Percentiles rank a stretch among this genome's conserved stretches.
Conservation (phyloP, 2,113 vertebrate species). For the Rhinoptilus africanus region DNA sequence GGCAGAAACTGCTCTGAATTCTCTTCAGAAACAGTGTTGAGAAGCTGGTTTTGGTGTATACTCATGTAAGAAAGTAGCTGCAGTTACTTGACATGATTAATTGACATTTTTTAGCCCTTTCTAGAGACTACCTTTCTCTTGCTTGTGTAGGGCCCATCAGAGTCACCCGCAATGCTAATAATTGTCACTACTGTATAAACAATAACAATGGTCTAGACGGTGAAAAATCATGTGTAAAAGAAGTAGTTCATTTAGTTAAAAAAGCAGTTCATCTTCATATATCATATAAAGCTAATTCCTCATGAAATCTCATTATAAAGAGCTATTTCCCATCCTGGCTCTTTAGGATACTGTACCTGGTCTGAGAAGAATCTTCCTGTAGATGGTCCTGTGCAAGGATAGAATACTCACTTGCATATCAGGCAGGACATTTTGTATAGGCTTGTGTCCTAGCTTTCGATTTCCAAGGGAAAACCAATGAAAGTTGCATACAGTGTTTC, state of each 20-base stretch:
- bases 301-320: neutral
- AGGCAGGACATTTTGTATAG: neutral
- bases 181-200: neutral
- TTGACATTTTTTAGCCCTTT: neutral
- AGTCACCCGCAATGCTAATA: neutral
- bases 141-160: neutral
- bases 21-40: neutral
- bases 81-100: neutral
- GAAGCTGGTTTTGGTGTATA: neutral
- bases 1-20: neutral
- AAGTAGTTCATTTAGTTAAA: neutral
- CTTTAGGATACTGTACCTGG: neutral
- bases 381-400: neutral
- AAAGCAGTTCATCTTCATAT: neutral
- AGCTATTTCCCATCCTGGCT: neutral
- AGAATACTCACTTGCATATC: neutral
- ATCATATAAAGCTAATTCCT: neutral
- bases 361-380: neutral
- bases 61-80: neutral
- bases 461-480: neutral
- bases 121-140: neutral
- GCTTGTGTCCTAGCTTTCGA: neutral
- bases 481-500: neutral
- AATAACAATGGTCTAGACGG: neutral
- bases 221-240: too few relatives aligned